phyloP scores from a whole-genome alignment of 1,140 invertebrate genomes.

The Drosophila lowei region DNA sequence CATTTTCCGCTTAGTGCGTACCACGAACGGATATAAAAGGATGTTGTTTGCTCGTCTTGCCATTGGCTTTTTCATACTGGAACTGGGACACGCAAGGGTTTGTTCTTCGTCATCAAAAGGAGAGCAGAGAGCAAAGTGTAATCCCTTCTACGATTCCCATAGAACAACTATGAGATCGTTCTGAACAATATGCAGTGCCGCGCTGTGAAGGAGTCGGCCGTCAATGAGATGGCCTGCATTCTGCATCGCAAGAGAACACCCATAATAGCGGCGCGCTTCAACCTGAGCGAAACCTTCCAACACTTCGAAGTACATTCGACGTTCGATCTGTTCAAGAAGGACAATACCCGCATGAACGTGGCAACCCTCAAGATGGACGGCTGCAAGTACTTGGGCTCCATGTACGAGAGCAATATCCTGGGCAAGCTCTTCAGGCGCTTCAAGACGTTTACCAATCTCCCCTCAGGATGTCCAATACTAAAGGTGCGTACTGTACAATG shows the following conservation, averaged over 20 bases:
- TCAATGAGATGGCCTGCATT: slow-evolving; percentile 15
- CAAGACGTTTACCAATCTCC: slow-evolving; percentile 32
- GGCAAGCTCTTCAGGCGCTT: slow-evolving; percentile 31
- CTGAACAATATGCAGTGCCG: slow-evolving; percentile 21
- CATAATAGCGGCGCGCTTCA: background rate
- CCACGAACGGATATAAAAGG: background rate
- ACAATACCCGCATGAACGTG: slow-evolving; percentile 40
- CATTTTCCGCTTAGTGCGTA: slow-evolving; percentile 18
- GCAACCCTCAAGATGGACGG: slow-evolving; percentile 38
- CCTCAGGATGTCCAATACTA: slow-evolving; percentile 23
- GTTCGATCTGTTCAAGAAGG: slow-evolving; percentile 43
- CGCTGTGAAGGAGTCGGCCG: background rate
- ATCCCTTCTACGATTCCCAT: background rate
- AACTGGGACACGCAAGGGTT: slow-evolving; percentile 26
- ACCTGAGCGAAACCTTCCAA: slow-evolving; percentile 15
- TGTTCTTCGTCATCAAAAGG: background rate
- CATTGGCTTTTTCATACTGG: background rate
- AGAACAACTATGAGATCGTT: slow-evolving; percentile 42
- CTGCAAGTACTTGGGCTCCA: slow-evolving; percentile 42
- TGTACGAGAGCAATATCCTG: slow-evolving; percentile 24
- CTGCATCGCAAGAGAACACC: slow-evolving; percentile 9
- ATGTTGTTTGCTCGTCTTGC: slow-evolving; percentile 13
- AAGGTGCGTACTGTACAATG: slow-evolving; percentile 37
- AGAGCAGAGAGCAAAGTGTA: no score
- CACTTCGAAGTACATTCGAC: slow-evolving; percentile 10